Percentiles rank a stretch among this genome's conserved stretches.
Conservation (phyloP, 2,888 invertebrate species). For the Drosophila emarginata region DNA sequence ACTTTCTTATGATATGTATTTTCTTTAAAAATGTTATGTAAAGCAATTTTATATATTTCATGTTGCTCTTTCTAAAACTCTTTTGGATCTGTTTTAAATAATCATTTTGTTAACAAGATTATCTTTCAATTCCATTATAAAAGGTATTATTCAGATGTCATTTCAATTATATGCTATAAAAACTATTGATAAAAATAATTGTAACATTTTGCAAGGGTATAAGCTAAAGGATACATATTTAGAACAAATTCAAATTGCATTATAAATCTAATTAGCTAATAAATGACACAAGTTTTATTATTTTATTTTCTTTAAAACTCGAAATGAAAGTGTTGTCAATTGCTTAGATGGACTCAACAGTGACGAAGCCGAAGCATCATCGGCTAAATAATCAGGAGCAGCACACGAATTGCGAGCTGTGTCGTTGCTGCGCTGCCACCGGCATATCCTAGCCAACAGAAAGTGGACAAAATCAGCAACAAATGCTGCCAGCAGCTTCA, state of each 20-base stretch:
- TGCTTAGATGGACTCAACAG: not conserved
- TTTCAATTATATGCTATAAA: no score
- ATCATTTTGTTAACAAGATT: no score
- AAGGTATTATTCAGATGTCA: no score
- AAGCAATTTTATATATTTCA: no score
- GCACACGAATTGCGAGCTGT: constrained; percentile 28
- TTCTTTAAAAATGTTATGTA: no score
- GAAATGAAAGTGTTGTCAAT: constrained; percentile 3
- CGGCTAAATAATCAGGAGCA: not conserved
- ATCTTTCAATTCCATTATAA: no score
- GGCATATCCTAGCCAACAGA: constrained; percentile 19
- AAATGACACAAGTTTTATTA: constrained; percentile 55
- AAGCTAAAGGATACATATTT: constrained; percentile 37
- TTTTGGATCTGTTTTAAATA: no score
- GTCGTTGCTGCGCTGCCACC: constrained; percentile 44
- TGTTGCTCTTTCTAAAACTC: no score
- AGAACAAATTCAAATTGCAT: constrained; percentile 70
- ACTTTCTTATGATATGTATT: no score
- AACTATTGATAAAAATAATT: not conserved
- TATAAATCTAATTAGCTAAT: constrained; percentile 60
- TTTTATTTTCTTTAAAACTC: constrained; percentile 56
- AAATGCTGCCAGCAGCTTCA: constrained; percentile 69
- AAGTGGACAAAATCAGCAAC: constrained; percentile 74
- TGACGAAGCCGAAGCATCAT: not conserved
- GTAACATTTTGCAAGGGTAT: not conserved